Base-by-base conservation (phyloP, 2,797 vertebrate genomes). In the Serranus cabrilla region DNA sequence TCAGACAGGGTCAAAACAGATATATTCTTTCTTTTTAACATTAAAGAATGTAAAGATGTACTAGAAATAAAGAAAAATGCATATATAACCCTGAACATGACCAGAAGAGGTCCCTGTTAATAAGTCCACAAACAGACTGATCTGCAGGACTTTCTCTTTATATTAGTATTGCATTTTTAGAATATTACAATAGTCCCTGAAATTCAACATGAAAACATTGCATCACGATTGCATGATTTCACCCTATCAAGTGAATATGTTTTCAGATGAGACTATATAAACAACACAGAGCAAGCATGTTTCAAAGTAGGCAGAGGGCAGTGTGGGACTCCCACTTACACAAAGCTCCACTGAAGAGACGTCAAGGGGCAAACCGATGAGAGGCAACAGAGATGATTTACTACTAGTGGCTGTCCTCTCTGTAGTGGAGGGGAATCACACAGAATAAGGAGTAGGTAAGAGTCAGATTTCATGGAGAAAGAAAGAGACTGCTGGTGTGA, bases 351-450 rank as follows among this genome's bases (percentile, higher is more conserved):
- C 31, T 71, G 25, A 78, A 76, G 67, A 74, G 66, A 77, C 68
- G 78, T 87, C 77, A 62, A 54, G 57, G 60, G 74, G 78, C 65
- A 81, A 82, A 72, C 37, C 67, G 64, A 51, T 74, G 65, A 81
- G 79, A 80, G 64, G 73, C 75, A 74, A 74, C 81, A 58, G 70
- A 74, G 72, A 88, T 89, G 81, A 88, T 88, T 82, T 87, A 90
- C 67, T 84, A 56, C 73, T 61, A 55, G 80, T 66, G 74, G 67
- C 78, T 82, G 67, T 76, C 46, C 72, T 74, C 79, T 64, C 66
- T 80, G 81, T 51, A 81, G 78, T 71, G 78, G 61, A 80, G 56
- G 34, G 10, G 74, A 71, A 62, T 81, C 58, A 17, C 31, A 73
- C 25, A 27, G 65, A 71, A 78, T 72, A 64, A 72, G 70, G 68